Percentiles rank a stretch among this genome's conserved stretches.
These are phyloP conservation scores for Microcebus griseorufus DNA, from an alignment of 2,113 vertebrate genomes.

Conservation along the genomic window DNA sequence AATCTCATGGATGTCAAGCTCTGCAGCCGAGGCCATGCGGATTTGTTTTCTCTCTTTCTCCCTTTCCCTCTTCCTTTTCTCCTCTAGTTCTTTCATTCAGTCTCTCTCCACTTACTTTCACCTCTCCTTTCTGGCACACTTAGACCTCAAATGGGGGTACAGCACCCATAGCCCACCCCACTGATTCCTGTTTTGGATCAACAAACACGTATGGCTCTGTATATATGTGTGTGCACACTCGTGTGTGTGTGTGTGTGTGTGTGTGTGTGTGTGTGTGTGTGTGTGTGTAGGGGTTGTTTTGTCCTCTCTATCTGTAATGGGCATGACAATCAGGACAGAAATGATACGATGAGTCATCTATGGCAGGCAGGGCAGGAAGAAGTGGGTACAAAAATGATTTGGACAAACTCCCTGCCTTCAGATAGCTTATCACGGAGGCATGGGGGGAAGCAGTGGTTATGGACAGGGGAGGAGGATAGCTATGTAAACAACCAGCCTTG, in stretches of 20 bases:
- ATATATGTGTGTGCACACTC: neutral
- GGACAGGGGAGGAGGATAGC: neutral
- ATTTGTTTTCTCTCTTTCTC: neutral
- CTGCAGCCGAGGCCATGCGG: neutral
- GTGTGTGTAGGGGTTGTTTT: neutral
- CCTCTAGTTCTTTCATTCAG: neutral
- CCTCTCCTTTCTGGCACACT: neutral
- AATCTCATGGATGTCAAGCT: neutral
- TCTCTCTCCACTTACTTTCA: neutral
- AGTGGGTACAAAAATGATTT: neutral
- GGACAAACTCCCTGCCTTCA: neutral
- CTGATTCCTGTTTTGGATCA: neutral
- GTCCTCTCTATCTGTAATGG: neutral
- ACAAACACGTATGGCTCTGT: neutral
- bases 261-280: neutral
- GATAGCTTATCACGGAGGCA: neutral
- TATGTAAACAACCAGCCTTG: neutral
- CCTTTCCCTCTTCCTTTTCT: neutral
- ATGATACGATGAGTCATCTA: neutral
- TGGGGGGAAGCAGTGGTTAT: neutral
- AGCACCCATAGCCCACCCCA: neutral
- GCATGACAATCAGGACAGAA: neutral
- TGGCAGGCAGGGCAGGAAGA: neutral
- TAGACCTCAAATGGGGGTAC: neutral
- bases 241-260: rapidly evolving